Evolutionary conservation across 2,797 vertebrate genomes (phyloP).

Genomic region (Premnoplex brunnescens): DNA sequence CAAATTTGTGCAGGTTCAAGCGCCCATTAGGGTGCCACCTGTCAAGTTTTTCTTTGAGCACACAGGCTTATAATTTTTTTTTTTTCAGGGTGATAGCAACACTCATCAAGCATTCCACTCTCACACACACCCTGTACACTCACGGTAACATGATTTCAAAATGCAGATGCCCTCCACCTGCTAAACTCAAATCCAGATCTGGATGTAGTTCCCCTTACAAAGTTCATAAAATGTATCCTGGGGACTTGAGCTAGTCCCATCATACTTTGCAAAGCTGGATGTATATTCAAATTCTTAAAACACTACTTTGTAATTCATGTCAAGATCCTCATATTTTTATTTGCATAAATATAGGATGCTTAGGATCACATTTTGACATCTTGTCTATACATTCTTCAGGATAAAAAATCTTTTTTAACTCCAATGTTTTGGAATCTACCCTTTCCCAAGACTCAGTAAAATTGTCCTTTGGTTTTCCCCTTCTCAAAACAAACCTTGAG

Average conservation of each 20-base stretch:
- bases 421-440: neutral
- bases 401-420: neutral
- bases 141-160: conserved; percentile 26
- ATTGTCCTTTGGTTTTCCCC: neutral
- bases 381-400: neutral
- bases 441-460: neutral
- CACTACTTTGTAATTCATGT: neutral
- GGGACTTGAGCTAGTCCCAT: neutral
- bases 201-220: neutral
- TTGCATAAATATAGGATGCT: neutral
- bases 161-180: conserved; percentile 28
- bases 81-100: conserved; percentile 32
- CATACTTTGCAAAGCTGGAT: neutral
- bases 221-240: neutral
- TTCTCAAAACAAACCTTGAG: neutral
- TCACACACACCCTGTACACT: neutral
- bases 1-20: conserved; percentile 35
- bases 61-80: conserved; percentile 24
- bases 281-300: neutral
- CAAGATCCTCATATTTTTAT: neutral
- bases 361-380: neutral
- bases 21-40: conserved; percentile 54
- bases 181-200: conserved; percentile 11
- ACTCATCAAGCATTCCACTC: conserved; percentile 10
- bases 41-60: conserved; percentile 53